Evolutionary conservation across 23 tunicate species (phyloP).

Genomic region (Diplosoma virens): DNA sequence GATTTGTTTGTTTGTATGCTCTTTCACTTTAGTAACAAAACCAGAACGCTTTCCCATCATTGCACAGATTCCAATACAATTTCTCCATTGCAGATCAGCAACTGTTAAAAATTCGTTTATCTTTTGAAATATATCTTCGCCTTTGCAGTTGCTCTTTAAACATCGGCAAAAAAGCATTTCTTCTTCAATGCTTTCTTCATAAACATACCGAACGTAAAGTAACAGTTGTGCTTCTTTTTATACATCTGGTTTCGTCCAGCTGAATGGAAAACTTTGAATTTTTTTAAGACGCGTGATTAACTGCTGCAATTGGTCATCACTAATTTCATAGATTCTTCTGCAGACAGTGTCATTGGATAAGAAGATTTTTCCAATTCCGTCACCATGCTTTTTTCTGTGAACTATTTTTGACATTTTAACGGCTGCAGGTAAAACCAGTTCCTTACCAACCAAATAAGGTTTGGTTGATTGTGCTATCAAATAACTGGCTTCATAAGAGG

Average conservation of each 20-base stretch:
- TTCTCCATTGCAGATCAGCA: conserved; percentile 28
- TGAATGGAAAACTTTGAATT: conserved; percentile 31
- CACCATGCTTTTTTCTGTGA: conserved; percentile 35
- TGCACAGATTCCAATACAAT: conserved; percentile 26
- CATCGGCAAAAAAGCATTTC: conserved; percentile 26
- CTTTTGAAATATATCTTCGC: conserved; percentile 21
- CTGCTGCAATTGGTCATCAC: conserved; percentile 45
- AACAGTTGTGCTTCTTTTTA: conserved; percentile 5
- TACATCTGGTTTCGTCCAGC: conserved; percentile 42
- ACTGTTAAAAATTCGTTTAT: conserved; percentile 16
- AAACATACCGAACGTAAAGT: conserved; percentile 29
- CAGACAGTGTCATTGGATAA: conserved; percentile 21
- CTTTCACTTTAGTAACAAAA: background rate
- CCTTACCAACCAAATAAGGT: conserved; percentile 5
- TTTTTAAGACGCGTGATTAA: background rate
- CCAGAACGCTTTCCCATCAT: background rate
- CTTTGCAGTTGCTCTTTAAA: conserved; percentile 18
- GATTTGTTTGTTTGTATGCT: conserved; percentile 10
- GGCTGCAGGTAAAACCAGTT: conserved; percentile 15
- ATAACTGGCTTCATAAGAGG: too few species aligned
- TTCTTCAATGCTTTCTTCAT: conserved; percentile 16
- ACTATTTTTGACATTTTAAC: conserved; percentile 8
- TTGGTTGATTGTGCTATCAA: conserved; percentile 5
- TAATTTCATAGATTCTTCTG: too few species aligned
- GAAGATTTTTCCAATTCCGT: conserved; percentile 12